phyloP scores from a whole-genome alignment of 2,888 invertebrate species.

The Apoderus coryli region DNA sequence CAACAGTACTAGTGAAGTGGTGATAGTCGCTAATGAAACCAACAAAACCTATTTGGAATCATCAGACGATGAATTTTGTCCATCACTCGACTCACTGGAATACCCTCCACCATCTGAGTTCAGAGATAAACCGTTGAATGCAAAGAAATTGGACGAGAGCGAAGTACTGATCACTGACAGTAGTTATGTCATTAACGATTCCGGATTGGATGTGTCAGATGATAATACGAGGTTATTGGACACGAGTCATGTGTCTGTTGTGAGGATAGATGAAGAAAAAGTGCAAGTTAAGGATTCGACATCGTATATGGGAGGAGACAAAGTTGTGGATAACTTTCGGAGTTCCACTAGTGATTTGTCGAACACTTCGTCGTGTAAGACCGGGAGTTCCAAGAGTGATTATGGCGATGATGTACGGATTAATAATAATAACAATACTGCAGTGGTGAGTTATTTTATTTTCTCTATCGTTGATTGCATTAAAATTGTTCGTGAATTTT shows the following conservation, averaged over 20 bases:
- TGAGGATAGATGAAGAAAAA: conserved; percentile 69
- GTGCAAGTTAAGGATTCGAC: conserved; percentile 61
- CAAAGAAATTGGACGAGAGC: conserved; percentile 69
- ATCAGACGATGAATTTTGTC: conserved; percentile 58
- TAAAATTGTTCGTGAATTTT: too few relatives aligned
- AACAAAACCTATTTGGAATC: conserved; percentile 57
- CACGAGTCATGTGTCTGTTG: conserved; percentile 83
- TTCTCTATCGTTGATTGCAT: too few relatives aligned
- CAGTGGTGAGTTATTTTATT: conserved; percentile 16
- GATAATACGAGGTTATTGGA: conserved; percentile 38
- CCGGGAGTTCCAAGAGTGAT: conserved; percentile 27
- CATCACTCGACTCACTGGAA: conserved; percentile 61
- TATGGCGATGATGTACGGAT: conserved; percentile 32
- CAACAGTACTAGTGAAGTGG: conserved; percentile 51
- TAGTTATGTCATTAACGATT: conserved; percentile 52
- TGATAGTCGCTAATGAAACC: conserved; percentile 62
- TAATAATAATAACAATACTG: conserved; percentile 35
- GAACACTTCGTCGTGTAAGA: conserved; percentile 29
- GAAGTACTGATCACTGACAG: conserved; percentile 67
- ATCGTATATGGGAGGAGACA: conserved; percentile 26
- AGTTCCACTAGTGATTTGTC: conserved; percentile 32
- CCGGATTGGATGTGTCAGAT: conserved; percentile 42
- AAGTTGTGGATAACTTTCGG: conserved; percentile 23
- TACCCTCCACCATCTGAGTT: conserved; percentile 36
- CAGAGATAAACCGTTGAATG: conserved; percentile 30